A percentile compares a stretch with the other conserved stretches of the same genome.
These are phyloP conservation scores for Hyles euphorbiae DNA, from an alignment of 1,140 invertebrate species.

Conservation along the genomic window DNA sequence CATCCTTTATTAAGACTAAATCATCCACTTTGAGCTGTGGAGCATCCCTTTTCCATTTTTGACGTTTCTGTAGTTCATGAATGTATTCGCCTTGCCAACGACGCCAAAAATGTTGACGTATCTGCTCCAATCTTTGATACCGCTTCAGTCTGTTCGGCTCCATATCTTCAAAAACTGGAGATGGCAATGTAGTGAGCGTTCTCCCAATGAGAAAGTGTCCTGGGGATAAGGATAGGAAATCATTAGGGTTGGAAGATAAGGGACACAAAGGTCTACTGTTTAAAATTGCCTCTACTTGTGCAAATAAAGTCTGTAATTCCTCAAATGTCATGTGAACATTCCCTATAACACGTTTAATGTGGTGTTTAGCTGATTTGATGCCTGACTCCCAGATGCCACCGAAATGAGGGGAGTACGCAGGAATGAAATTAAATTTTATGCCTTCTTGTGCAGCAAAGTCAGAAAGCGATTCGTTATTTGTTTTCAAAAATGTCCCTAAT, in stretches of 20 bases:
- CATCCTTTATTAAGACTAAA: conserved; percentile 19
- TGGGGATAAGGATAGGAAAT: not conserved
- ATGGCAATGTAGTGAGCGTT: not conserved
- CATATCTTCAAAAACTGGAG: not conserved
- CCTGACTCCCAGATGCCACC: conserved; percentile 47
- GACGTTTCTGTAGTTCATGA: conserved; percentile 2
- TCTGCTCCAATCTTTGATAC: not conserved
- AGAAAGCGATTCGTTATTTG: not conserved
- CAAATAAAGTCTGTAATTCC: not conserved
- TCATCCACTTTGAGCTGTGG: conserved; percentile 11
- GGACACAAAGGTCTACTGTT: conserved; percentile 1
- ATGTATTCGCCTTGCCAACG: conserved; percentile 4
- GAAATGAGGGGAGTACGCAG: conserved; percentile 13
- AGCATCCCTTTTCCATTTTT: conserved; percentile 29
- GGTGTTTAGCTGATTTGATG: conserved; percentile 40
- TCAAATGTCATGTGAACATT: conserved; percentile 37
- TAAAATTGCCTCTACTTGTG: conserved; percentile 2
- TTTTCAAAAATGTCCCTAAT: conserved; percentile 6
- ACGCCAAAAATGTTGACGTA: conserved; percentile 8
- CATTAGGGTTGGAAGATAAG: not conserved
- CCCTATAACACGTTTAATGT: conserved; percentile 12
- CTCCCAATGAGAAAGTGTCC: conserved; percentile 4
- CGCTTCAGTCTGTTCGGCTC: not conserved
- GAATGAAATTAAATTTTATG: conserved; percentile 14
- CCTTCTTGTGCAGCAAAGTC: not conserved